Evolutionary conservation across 2,797 vertebrate genomes (phyloP), one percentile per base, ranked within the genome.

Genomic region (Cyclura pinguis): DNA sequence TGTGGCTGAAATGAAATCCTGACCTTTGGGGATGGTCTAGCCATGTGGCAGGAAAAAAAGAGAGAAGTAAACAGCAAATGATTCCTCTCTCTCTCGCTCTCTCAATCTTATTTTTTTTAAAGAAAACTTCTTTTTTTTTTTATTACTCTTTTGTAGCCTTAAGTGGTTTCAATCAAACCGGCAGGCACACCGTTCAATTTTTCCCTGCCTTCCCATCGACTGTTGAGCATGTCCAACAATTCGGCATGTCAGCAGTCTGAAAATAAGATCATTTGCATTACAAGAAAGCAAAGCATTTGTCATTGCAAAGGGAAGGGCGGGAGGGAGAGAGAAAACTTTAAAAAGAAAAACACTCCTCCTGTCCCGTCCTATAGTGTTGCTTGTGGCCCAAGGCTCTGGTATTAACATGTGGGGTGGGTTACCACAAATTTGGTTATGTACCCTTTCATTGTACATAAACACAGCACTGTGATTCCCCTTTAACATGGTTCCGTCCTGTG

Each of bases 211-310:
- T 85, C 0, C 0, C 88, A 69, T 42, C 80, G 78, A 88, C 83
- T 92, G 91, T 74, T 72, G 89, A 95, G 88, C 22, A 73, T 90
- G 52, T 93, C 85, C 91, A 91, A 82, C 87, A n/a, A 88, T 94
- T 95, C 94, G 57, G 78, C 84, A 84, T 83, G 90, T 88, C 93
- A 94, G 91, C 93, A 94, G 59, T 20, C 90, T 89, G 87, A 80
- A 92, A 94, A 94, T 89, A 94, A 92, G 62, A 81, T 91, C 6
- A 94, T 95, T 94, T 94, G 83, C 93, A 95, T 93, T 91, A 91
- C 89, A 93, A 92, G 74, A 94, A 92, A 93, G 85, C 86, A 92
- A 90, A 90, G 84, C 64, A 93, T 92, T 89, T 88, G 0, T 69
- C 62, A 85, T 80, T 77, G 47, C 80, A 57, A 80, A 4, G 32